Percentiles rank a stretch among this genome's conserved stretches.
Evolutionary conservation across 2,888 invertebrate species (phyloP).

Genomic region (Lasioglossum figueresi): DNA sequence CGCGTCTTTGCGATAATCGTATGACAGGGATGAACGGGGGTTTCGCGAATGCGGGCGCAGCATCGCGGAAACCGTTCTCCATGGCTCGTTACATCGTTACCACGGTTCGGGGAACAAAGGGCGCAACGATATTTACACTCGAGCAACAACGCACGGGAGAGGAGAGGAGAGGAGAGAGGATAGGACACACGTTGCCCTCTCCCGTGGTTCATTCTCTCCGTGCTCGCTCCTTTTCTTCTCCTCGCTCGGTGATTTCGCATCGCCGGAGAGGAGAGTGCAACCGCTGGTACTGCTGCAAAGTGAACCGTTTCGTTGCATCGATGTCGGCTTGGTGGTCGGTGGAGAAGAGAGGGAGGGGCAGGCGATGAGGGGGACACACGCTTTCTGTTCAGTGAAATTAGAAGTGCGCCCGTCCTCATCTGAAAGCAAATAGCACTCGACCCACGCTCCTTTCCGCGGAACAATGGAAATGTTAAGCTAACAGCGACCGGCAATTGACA

Average conservation of each 20-base stretch:
- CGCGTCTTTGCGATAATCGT: conserved; percentile 30
- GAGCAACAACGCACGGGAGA: conserved; percentile 9
- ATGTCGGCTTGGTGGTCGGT: conserved; percentile 16
- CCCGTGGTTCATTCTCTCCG: background rate
- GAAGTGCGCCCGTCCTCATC: conserved; percentile 66
- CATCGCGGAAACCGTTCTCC: background rate
- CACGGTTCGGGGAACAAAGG: conserved; percentile 30
- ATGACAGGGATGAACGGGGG: conserved; percentile 6
- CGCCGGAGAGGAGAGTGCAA: background rate
- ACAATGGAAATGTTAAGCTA: conserved; percentile 75
- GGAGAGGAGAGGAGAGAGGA: background rate
- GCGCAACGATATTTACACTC: conserved; percentile 41
- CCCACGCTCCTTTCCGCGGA: conserved; percentile 71
- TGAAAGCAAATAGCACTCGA: conserved; percentile 76
- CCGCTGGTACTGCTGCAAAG: conserved; percentile 19
- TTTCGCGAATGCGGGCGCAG: conserved; percentile 2
- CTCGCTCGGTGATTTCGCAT: conserved; percentile 5
- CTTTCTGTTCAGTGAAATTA: conserved; percentile 68
- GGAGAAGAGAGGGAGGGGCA: conserved; percentile 3
- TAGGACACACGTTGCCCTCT: background rate
- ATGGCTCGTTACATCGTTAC: conserved; percentile 20
- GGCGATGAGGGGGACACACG: conserved; percentile 46
- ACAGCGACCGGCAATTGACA: conserved; percentile 77
- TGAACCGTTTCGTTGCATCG: conserved; percentile 32
- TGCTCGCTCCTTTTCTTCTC: background rate